Conservation (phyloP, 2,113 vertebrate species). For the Sphaerodactylus townsendi region DNA sequence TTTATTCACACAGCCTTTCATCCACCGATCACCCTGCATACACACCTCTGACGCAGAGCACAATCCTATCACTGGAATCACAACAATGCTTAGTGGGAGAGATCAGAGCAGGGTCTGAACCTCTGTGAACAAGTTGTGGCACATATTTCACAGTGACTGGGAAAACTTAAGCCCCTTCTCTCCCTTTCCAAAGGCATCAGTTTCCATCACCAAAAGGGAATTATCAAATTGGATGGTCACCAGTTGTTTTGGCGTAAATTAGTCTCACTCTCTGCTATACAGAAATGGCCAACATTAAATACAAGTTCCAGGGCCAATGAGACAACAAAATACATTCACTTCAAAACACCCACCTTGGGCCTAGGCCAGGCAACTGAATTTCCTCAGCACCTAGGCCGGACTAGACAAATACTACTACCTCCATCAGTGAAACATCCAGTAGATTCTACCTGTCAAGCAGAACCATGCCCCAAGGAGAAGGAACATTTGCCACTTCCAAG, state of each 20-base stretch:
- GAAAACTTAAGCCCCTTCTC: background rate
- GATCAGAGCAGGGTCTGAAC: background rate
- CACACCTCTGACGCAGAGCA: background rate
- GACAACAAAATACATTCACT: conserved; percentile 18
- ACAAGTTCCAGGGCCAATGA: background rate
- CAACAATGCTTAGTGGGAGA: background rate
- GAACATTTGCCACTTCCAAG: background rate
- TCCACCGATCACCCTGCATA: background rate
- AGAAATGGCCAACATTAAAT: background rate
- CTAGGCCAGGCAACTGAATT: background rate
- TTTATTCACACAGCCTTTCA: conserved; percentile 23
- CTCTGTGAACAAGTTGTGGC: background rate
- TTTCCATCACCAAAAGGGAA: conserved; percentile 13
- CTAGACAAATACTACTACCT: background rate
- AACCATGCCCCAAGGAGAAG: background rate
- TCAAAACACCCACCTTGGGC: background rate
- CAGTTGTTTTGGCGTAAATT: conserved; percentile 8
- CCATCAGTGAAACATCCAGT: background rate
- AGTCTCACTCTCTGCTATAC: conserved; percentile 9
- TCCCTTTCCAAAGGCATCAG: background rate
- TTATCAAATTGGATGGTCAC: conserved; percentile 5
- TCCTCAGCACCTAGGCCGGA: background rate
- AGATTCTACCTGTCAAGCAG: background rate
- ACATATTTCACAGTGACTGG: background rate
- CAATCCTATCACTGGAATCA: background rate